Conservation (phyloP, 2,113 vertebrate genomes). For the Sminthopsis crassicaudata region DNA sequence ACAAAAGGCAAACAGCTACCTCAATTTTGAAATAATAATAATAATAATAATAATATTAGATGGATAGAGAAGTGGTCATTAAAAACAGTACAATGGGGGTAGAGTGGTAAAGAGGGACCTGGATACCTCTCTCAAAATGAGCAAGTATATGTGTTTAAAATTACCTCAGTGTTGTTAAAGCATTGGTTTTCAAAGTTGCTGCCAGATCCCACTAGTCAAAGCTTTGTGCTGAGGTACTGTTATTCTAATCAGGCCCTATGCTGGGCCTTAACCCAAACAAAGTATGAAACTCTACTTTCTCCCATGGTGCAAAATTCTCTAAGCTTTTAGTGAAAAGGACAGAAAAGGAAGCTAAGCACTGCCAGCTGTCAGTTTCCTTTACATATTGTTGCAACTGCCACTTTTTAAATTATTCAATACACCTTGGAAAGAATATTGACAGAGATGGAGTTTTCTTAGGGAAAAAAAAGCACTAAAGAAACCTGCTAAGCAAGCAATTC, state of each 20-base stretch:
- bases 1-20: not conserved
- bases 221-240: not conserved
- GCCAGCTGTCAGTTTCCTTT: constrained; percentile 44
- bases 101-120: not conserved
- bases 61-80: constrained; percentile 1
- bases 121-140: not conserved
- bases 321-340: constrained; percentile 57
- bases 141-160: not conserved
- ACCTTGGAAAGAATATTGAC: constrained; percentile 69
- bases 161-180: constrained; percentile 36
- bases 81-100: not conserved
- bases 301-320: constrained; percentile 12
- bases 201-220: not conserved
- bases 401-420: constrained; percentile 78
- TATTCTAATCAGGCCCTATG: constrained; percentile 20
- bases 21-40: constrained; percentile 12
- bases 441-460: constrained; percentile 68
- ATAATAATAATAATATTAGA: constrained; percentile 6
- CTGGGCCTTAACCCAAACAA: constrained; percentile 51
- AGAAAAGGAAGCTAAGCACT: constrained; percentile 55
- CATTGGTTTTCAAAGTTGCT: not conserved
- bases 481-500: constrained; percentile 25
- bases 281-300: constrained; percentile 21
- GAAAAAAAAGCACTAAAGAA: constrained; percentile 35
- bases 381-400: constrained; percentile 51